These are phyloP conservation scores for Parthenolecanium corni DNA, from an alignment of 2,888 invertebrate species.

Conservation along the genomic window DNA sequence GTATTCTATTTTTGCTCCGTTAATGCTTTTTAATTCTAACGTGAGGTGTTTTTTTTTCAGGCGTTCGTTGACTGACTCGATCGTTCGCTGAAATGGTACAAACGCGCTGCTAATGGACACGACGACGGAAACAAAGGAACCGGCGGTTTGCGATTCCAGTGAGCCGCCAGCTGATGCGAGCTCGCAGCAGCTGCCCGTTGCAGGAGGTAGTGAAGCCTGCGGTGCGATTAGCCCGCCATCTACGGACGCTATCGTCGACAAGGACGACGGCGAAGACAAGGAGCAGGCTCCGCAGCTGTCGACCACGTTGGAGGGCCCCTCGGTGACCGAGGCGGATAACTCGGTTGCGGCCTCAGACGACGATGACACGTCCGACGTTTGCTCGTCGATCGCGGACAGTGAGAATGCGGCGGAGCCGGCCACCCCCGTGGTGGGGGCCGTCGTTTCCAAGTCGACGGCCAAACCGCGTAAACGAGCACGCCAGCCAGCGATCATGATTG, in stretches of 20 bases:
- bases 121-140: too few species aligned
- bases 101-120: too few species aligned
- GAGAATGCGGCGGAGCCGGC: not conserved
- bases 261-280: not conserved
- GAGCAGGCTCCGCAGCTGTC: not conserved
- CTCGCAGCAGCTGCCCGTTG: too few species aligned
- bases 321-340: not conserved
- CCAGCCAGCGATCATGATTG: conserved; percentile 15
- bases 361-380: conserved; percentile 13
- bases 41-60: too few species aligned
- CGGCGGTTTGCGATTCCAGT: too few species aligned
- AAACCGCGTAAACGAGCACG: conserved; percentile 1
- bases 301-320: not conserved
- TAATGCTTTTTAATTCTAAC: too few species aligned
- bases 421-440: not conserved
- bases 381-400: conserved; percentile 14
- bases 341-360: not conserved
- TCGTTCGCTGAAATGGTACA: too few species aligned
- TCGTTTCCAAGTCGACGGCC: not conserved
- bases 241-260: not conserved
- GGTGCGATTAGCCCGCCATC: too few species aligned
- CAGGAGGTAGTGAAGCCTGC: too few species aligned
- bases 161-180: too few species aligned
- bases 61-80: too few species aligned
- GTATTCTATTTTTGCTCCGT: too few species aligned